Base-by-base conservation (phyloP, 2,797 vertebrate genomes). In the Babyrousa celebensis region DNA sequence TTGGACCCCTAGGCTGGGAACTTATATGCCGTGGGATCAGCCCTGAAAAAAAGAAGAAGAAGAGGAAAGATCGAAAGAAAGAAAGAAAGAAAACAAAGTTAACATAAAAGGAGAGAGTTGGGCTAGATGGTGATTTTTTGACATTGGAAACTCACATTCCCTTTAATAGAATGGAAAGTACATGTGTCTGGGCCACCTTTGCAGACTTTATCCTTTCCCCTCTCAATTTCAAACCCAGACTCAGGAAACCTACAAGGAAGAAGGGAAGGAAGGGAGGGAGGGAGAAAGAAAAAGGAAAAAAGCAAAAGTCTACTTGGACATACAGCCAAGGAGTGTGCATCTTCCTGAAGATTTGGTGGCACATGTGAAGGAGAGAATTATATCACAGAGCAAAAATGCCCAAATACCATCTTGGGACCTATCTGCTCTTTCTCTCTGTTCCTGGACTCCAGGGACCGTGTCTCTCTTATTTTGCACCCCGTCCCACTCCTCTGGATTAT, bases 181-280 rank as follows among this genome's bases (percentile, higher is more conserved):
- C 3, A 2, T 65, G 43, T 79, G n/a, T 29, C 52, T 32, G 40
- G 62, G 32, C n/a, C 62, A 23, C 60, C 54, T 58, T 29, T 20
- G 52, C 29, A 36, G 43, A 9, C 18, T 84, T 58, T 5, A 12
- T 12, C 65, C 62, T 77, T 75, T 29, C 63, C 40, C 52, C 23
- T 10, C 21, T 25, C 84, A 56, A 54, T 54, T 62, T 68, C 25
- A 27, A 62, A 70, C 54, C 54, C 79, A 74, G 65, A 91, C 5
- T 74, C n/a, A 6, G 56, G 67, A 21, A 32, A 32, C 71, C 54
- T 11, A 3, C 1, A 32, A 65, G 23, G 63, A 68, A 82, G 48
- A 18, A 78, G 7, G 14, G 27, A 11, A 6, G 9, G 0, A 1
- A 32, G 3, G 16, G 10, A n/a, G 23, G 62, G 17, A 25, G 0